Base-by-base conservation (phyloP, 2,113 vertebrate species). In the Oreochromis niloticus region DNA sequence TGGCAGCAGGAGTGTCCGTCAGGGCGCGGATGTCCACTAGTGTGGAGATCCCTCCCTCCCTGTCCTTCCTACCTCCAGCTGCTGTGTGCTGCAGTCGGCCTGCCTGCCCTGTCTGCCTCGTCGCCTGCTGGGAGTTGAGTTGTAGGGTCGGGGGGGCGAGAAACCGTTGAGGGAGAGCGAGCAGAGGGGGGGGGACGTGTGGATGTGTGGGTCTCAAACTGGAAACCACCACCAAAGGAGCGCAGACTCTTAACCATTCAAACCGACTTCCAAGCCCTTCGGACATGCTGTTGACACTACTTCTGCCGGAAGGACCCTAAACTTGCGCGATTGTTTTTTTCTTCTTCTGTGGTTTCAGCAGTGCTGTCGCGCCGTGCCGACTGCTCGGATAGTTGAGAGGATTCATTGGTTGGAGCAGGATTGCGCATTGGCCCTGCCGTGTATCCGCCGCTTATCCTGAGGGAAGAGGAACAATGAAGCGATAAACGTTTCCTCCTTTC, bases 41-140 rank as follows among this genome's bases (percentile, higher is more conserved):
- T 4, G 16, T 50, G 73, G 81, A 66, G 89, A 85, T 90, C 94
- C 95, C 89, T 90, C 92, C 95, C 75, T 13, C 54, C 92, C 92
- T 84, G 83, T 87, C 84, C 91, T 82, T 87, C 61, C 86, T 85
- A 87, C 56, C 92, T 95, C 92, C 88, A 88, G 91, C 94, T 93
- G 94, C 94, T 86, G 92, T 52, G 78, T 87, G 85, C 89, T 93
- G 93, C 94, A 91, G 87, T 94, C 89, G 88, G 32, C 0, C 32
- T 63, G 91, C 80, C 93, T 85, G 81, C 87, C 84, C 85, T 80
- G 91, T 94, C 87, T 91, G 88, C 91, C 82, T 90, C 75, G 54
- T 90, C 88, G 90, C 85, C 89, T 91, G 91, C 87, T 79, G 92
- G 90, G 92, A 93, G 90, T 52, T 75, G 54, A 75, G 68, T 75